These are phyloP conservation scores for Cephus runcator DNA, from an alignment of 2,888 invertebrate genomes.

Conservation along the genomic window DNA sequence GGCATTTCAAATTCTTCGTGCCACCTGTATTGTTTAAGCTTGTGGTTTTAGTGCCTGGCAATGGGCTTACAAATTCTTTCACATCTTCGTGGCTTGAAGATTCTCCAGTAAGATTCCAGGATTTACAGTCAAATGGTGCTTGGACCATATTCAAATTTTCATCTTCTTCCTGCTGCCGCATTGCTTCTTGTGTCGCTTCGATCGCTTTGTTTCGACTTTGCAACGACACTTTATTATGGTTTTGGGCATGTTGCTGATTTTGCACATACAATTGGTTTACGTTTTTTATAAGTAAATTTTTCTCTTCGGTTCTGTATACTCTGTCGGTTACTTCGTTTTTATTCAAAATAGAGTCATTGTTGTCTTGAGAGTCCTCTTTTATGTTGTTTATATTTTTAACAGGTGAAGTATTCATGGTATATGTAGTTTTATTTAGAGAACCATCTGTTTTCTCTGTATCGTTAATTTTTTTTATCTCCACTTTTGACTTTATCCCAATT, in stretches of 20 bases:
- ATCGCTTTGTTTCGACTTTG: conserved; percentile 23
- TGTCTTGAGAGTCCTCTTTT: background rate
- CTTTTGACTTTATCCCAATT: background rate
- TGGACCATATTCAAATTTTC: background rate
- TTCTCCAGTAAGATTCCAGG: conserved; percentile 1
- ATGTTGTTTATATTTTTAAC: background rate
- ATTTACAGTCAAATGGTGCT: background rate
- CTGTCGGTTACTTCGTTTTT: background rate
- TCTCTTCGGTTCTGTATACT: background rate
- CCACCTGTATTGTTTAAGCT: background rate
- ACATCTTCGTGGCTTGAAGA: conserved; percentile 34
- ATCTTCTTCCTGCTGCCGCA: conserved; percentile 12
- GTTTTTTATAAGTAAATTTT: conserved; percentile 5
- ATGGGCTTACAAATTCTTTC: conserved; percentile 17
- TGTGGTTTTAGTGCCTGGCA: background rate
- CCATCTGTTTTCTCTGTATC: background rate
- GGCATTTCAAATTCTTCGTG: background rate
- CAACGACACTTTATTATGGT: conserved; percentile 23
- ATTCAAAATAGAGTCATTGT: background rate
- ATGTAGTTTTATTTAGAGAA: background rate
- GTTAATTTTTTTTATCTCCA: background rate
- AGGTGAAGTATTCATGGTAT: background rate
- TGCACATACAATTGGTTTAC: conserved; percentile 18
- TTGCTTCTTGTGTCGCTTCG: conserved; percentile 12
- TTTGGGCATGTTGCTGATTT: conserved; percentile 20